Percentiles rank a stretch among this genome's conserved stretches.
These are phyloP conservation scores for Hypocryptadius cinnamomeus DNA, from an alignment of 2,113 vertebrate species.

Conservation along the genomic window DNA sequence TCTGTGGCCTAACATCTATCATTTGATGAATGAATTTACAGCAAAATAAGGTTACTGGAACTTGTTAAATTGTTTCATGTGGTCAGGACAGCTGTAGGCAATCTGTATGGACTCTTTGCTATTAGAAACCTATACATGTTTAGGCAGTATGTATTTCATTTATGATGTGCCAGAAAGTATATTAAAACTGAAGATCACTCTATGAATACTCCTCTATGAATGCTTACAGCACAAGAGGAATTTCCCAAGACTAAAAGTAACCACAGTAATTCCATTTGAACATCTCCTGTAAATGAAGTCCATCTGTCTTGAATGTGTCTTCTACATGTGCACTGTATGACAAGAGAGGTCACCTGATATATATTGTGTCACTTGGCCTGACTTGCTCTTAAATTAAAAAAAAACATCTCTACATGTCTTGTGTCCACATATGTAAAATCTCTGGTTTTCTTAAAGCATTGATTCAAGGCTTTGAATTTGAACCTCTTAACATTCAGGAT, in stretches of 20 bases:
- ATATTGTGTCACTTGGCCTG: background rate
- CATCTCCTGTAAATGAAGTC: background rate
- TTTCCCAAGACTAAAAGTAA: slow-evolving; percentile 30
- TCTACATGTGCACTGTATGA: background rate
- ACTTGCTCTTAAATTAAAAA: background rate
- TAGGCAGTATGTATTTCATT: slow-evolving; percentile 58
- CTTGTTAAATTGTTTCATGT: slow-evolving; percentile 67
- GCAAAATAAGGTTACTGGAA: slow-evolving; percentile 51
- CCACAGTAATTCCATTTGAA: slow-evolving; percentile 16
- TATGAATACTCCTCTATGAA: slow-evolving; percentile 31
- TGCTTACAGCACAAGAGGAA: slow-evolving; percentile 24
- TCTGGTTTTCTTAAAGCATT: background rate
- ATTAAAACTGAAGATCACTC: slow-evolving; percentile 46
- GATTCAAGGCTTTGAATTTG: background rate
- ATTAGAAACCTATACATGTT: slow-evolving; percentile 50
- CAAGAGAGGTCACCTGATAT: background rate
- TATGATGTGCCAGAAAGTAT: slow-evolving; percentile 58
- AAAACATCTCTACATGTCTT: background rate
- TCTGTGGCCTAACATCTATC: slow-evolving; percentile 33
- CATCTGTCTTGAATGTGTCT: background rate
- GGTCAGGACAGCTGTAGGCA: slow-evolving; percentile 68
- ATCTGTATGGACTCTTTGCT: slow-evolving; percentile 50
- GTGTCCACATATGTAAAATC: background rate
- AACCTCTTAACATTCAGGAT: background rate
- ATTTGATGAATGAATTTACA: slow-evolving; percentile 56